Evolutionary conservation across 2,113 vertebrate genomes (phyloP).

Genomic region (Tapirus terrestris): DNA sequence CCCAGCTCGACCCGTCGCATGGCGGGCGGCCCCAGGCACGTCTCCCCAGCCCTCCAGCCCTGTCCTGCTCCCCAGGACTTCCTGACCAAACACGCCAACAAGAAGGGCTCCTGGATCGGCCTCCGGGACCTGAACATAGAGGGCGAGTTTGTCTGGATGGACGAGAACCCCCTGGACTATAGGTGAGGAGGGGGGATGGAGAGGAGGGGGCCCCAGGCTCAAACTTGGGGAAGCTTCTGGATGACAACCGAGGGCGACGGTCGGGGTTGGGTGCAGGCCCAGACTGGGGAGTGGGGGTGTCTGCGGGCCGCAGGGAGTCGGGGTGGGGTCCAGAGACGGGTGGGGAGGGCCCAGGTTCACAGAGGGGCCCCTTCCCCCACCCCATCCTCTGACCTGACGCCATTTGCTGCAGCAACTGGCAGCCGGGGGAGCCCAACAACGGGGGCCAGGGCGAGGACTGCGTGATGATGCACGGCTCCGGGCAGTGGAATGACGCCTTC

Average conservation of each 20-base stretch:
- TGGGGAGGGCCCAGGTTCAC: background rate
- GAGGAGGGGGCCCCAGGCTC: background rate
- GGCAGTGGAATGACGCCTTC: slow-evolving; percentile 56
- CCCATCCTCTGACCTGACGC: background rate
- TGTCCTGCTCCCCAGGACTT: slow-evolving; percentile 59
- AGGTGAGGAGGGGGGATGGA: slow-evolving; percentile 36
- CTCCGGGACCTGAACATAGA: slow-evolving; percentile 61
- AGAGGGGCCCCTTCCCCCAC: too few relatives aligned
- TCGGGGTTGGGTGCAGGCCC: background rate
- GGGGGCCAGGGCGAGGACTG: slow-evolving; percentile 63
- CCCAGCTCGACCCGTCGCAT: fast-evolving
- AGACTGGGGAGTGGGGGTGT: background rate
- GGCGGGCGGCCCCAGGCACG: fast-evolving
- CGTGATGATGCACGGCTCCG: slow-evolving; percentile 44
- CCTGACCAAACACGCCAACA: background rate
- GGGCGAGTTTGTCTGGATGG: slow-evolving; percentile 71
- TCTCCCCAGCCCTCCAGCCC: background rate
- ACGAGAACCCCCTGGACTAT: slow-evolving; percentile 43
- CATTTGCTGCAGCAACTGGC: slow-evolving; percentile 69
- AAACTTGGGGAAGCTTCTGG: background rate
- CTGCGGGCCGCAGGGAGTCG: background rate
- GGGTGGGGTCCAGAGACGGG: background rate
- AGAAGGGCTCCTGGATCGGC: slow-evolving; percentile 73
- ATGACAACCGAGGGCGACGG: background rate
- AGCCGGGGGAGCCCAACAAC: slow-evolving; percentile 67